Evolutionary conservation across 2,113 vertebrate genomes (phyloP), one percentile per base, ranked within the genome.

Genomic region (Eublepharis macularius): DNA sequence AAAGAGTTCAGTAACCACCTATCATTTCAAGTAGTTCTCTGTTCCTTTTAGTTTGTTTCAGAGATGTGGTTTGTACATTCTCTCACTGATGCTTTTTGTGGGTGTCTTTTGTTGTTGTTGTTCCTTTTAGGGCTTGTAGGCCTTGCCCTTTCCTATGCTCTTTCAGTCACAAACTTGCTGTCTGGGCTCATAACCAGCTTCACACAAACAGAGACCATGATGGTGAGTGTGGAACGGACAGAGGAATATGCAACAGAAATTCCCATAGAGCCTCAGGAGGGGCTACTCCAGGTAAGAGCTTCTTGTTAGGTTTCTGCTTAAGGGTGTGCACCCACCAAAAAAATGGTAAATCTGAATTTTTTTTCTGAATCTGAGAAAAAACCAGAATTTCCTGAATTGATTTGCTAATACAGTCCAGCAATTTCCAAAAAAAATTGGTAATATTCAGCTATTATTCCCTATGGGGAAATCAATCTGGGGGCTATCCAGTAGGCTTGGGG

Each of bases 151-250:
- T 99, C 99, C 8, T 99, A 99, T 0, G 97, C 98, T 32, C 94
- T 99, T 54, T 98, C 98, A 90, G 94, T 99, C 94, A 99, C 98
- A 1, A 89, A 87, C 74, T 95, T 98, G 84, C 97, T 99, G 34
- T 98, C 98, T 0, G 97, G 96, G 29, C 96, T 99, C 86, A 98
- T 99, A 89, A 95, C 96, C 93, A 98, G 92, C 96, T 99, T 98
- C 95, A 98, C 98, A 0, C 95, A 97, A 89, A 98, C 98, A 0
- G 99, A 99, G 92, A 96, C 98, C 93, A 98, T 98, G 97, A 96
- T 99, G 96, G 98, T 99, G 88, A 98, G 98, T 3, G 97, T 99
- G 60, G 99, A 99, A 87, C 95, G 99, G 6, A 96, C 97, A 0
- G 98, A 99, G 89, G 98, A 99, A 39, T 99, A 99, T 89, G 96